phyloP scores from a whole-genome alignment of 1,140 invertebrate species.

The Pseudomyrmex dendroicus region DNA sequence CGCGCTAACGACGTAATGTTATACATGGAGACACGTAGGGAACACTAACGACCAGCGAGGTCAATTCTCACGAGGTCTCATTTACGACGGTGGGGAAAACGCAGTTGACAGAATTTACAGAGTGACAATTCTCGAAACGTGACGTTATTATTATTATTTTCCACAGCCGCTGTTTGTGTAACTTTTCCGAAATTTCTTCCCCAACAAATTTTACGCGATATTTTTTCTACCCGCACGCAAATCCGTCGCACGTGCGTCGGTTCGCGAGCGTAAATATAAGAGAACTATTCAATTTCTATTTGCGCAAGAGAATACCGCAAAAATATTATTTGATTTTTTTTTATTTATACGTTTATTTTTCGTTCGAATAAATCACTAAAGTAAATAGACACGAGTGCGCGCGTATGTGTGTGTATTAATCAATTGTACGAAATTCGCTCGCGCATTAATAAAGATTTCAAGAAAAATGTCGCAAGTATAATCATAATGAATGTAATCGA shows the following conservation, averaged over 20 bases:
- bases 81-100: neutral
- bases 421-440: neutral
- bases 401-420: neutral
- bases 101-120: neutral
- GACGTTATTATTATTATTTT: slow-evolving; percentile 21
- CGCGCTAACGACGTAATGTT: neutral
- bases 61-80: slow-evolving; percentile 33
- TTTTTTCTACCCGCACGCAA: neutral
- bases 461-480: too few relatives aligned
- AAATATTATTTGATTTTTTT: slow-evolving; percentile 26
- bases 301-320: slow-evolving; percentile 9
- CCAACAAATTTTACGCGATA: slow-evolving; percentile 5
- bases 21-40: slow-evolving; percentile 38
- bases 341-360: slow-evolving; percentile 24
- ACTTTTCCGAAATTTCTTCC: neutral
- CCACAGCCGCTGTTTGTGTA: neutral
- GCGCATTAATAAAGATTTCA: neutral
- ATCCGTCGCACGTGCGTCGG: neutral
- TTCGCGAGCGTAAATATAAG: slow-evolving; percentile 17
- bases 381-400: neutral
- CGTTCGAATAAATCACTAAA: slow-evolving; percentile 10
- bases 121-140: neutral
- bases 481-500: too few relatives aligned
- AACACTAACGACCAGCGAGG: neutral
- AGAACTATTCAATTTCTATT: slow-evolving; percentile 50